Evolutionary conservation across 1,140 invertebrate genomes (phyloP).

Genomic region (Pogonus chalceus): DNA sequence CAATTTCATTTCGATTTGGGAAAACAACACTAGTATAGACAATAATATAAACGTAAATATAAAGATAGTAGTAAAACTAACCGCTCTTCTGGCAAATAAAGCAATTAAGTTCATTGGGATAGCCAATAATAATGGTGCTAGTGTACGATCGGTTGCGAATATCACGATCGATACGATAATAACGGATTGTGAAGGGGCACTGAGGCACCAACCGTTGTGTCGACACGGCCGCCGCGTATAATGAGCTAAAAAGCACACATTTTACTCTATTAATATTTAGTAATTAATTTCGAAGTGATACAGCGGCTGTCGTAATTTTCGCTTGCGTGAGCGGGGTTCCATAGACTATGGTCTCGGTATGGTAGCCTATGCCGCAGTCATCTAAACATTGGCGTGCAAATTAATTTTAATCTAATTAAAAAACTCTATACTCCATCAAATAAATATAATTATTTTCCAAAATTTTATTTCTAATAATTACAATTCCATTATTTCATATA

Average conservation of each 20-base stretch:
- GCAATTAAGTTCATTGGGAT: background rate
- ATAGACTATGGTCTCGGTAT: too few species aligned
- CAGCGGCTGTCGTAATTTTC: background rate
- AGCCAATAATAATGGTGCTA: background rate
- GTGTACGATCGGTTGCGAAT: background rate
- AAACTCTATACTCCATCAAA: background rate
- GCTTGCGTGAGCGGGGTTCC: background rate
- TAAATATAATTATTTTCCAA: background rate
- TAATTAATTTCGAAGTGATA: background rate
- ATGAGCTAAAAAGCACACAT: background rate
- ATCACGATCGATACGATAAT: background rate
- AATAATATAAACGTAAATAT: background rate
- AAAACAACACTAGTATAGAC: background rate
- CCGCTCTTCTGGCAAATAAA: background rate
- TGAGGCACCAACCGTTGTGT: background rate
- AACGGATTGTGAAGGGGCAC: background rate
- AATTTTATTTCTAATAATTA: too few species aligned
- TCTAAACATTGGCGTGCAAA: background rate
- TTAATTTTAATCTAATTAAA: background rate
- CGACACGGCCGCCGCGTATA: background rate
- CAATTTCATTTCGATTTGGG: background rate
- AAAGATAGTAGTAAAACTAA: background rate
- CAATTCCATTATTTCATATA: too few species aligned
- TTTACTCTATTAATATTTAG: background rate
- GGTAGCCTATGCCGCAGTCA: background rate